Evolutionary conservation across 2,113 vertebrate genomes (phyloP), one percentile per base, ranked within the genome.

Genomic region (Paraplagusia blochii): DNA sequence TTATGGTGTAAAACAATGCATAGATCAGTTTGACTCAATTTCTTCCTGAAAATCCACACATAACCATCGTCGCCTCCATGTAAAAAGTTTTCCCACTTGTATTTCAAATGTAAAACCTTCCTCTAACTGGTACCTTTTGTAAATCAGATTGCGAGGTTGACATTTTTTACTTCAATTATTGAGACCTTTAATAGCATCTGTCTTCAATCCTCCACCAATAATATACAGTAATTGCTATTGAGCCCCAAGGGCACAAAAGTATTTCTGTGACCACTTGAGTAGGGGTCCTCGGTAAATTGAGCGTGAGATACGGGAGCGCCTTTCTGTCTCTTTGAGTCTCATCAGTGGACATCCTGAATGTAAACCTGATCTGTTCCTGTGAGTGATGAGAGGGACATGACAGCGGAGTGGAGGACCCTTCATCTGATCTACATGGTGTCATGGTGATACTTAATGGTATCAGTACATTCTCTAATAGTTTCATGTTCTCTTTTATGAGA

Each of bases 301-400:
- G 55, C 53, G 53, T 40, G 39, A 39, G 34, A 53, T 29, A 29
- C 51, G 22, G 15, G 36, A 57, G 29, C 0, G 11, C 46, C 56
- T 59, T 42, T 19, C 44, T 59, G 54, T 50, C 50, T 67, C 50
- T 61, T 65, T 75, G 42, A 42, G 18, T 76, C 56, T 67, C 44
- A 15, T 13, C 46, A 22, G 40, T 56, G 57, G 63, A 55, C 52
- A 38, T 55, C 35, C 53, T 14, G 45, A 46, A 43, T 58, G 62
- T 72, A 66, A 66, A 48, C 52, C 11, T 60, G 65, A 73, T 62
- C 73, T 72, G 53, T 63, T 76, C 36, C 42, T 44, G 35, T 69
- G 11, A 43, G 42, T 43, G 42, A 9, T 53, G 69, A 82, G 72
- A 53, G 54, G 47, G 55, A 18, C 14, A 14, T 57, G 50, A 68